A percentile compares a stretch with the other conserved stretches of the same genome.
phyloP scores from a whole-genome alignment of 2,888 invertebrate genomes.

The Lepetodrilus schrolli region DNA sequence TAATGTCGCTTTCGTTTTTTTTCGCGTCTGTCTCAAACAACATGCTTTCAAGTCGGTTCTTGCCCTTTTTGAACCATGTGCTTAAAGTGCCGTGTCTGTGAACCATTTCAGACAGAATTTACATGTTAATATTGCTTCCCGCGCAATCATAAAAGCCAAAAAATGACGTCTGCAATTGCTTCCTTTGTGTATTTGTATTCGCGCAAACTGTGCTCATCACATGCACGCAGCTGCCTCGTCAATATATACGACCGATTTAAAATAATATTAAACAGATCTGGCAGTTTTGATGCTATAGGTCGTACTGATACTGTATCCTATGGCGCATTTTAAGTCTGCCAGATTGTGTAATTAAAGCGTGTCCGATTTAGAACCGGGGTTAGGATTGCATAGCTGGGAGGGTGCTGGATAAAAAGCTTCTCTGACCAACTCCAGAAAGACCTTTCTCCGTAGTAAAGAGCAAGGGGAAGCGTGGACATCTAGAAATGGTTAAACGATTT shows the following conservation, averaged over 20 bases:
- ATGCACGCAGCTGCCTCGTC: neutral
- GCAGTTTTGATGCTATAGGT: neutral
- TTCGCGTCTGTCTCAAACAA: neutral
- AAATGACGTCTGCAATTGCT: slow-evolving; percentile 4
- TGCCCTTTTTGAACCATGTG: neutral
- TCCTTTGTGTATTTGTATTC: neutral
- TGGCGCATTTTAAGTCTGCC: neutral
- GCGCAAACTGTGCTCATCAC: neutral
- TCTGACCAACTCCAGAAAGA: neutral
- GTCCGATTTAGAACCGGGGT: neutral
- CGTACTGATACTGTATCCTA: neutral
- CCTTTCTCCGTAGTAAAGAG: neutral
- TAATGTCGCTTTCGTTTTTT: neutral
- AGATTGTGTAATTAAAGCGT: neutral
- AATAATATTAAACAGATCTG: neutral
- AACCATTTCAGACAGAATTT: slow-evolving; percentile 2
- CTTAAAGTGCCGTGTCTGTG: slow-evolving; percentile 1
- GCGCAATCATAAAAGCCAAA: slow-evolving; percentile 14
- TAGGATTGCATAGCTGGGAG: neutral
- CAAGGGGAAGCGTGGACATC: neutral
- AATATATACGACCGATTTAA: neutral
- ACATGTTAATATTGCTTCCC: slow-evolving; percentile 17
- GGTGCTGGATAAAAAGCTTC: neutral
- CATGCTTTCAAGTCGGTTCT: neutral
- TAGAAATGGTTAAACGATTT: slow-evolving; percentile 21